Evolutionary conservation across 1,140 invertebrate species (phyloP), one percentile per base, ranked within the genome.

Genomic region (Megalonaias nervosa): DNA sequence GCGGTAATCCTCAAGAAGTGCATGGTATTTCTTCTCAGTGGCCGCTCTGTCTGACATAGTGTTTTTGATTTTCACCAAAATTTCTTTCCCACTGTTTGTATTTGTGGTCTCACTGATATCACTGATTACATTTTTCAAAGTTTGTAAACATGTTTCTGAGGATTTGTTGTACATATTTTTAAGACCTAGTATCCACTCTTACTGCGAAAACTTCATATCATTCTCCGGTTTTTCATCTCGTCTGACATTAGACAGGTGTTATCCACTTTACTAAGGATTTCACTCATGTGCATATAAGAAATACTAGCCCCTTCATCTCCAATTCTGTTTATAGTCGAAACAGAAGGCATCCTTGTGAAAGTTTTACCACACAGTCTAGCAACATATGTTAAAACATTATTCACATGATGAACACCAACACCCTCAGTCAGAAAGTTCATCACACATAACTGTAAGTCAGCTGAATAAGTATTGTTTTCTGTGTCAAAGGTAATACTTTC

Each of bases 31-130:
- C n/a, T n/a, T n/a, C n/a, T n/a, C n/a, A n/a, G n/a, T n/a, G n/a
- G n/a, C n/a, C n/a, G n/a, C n/a, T n/a, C n/a, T n/a, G n/a, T n/a
- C n/a, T n/a, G n/a, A n/a, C n/a, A n/a, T n/a, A n/a, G n/a, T n/a
- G n/a, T n/a, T 81, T 68, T 75, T 78, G 15, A 81, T 81, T 17
- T 81, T 75, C 3, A n/a, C 60, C 48, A 81, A 62, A 67, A 81
- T 79, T 59, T 19, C n/a, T 21, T 71, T 79, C 19, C 76, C 76
- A 69, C 55, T 65, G 19, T 62, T 14, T 48, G 71, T 48, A 48
- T 62, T 15, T 31, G 71, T 73, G 65, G 60, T 65, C 14, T 73
- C 56, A 67, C 19, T 74, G 26, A 62, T 69, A 14, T 75, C 74
- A 48, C 57, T 38, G 60, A 68, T 75, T 23, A 75, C 69, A 56